These are phyloP conservation scores for Timandra comae DNA, from an alignment of 2,888 invertebrate genomes.

Conservation along the genomic window DNA sequence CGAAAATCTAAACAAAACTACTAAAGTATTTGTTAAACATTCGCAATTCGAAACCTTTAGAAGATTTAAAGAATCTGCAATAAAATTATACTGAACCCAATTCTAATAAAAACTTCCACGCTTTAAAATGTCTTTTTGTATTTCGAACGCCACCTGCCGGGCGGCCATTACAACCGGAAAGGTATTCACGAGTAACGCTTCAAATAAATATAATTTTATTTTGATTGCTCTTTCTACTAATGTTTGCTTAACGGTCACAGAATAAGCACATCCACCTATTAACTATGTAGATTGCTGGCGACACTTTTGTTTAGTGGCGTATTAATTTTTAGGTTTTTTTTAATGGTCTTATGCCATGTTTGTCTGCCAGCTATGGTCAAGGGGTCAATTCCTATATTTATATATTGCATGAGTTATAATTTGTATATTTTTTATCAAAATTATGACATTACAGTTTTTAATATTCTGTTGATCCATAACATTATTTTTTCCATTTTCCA, in stretches of 20 bases:
- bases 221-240: slow-evolving; percentile 47
- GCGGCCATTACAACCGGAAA: slow-evolving; percentile 57
- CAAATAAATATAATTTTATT: slow-evolving; percentile 61
- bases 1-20: too few species aligned
- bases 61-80: too few species aligned
- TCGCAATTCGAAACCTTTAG: not conserved
- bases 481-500: too few species aligned
- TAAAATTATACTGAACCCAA: slow-evolving; percentile 7
- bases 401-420: too few species aligned
- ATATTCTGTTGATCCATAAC: too few species aligned
- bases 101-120: not conserved
- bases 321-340: slow-evolving; percentile 9
- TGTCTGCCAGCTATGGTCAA: too few species aligned
- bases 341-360: too few species aligned
- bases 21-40: too few species aligned
- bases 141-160: slow-evolving; percentile 51
- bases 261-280: not conserved
- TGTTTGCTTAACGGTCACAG: slow-evolving; percentile 35
- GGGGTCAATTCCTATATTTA: too few species aligned
- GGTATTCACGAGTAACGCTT: slow-evolving; percentile 51
- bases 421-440: too few species aligned
- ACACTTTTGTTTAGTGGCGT: slow-evolving; percentile 12
- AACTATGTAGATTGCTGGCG: too few species aligned
- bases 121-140: slow-evolving; percentile 5
- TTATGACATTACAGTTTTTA: too few species aligned